These are phyloP conservation scores for Drosophila equinoxialis DNA, from an alignment of 1,140 invertebrate species.

Conservation along the genomic window DNA sequence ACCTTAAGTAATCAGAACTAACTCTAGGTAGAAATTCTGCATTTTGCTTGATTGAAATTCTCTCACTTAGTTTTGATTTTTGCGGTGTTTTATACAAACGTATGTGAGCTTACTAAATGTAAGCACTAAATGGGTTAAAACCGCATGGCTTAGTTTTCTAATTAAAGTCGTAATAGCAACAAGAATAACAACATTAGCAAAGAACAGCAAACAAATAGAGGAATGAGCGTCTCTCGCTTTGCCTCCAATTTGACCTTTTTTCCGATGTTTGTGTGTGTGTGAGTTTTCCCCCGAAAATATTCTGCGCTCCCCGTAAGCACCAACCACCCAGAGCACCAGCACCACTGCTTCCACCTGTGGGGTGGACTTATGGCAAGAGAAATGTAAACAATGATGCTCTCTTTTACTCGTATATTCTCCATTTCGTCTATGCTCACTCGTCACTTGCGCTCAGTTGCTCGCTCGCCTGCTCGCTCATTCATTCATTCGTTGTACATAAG, in stretches of 20 bases:
- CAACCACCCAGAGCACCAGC: background rate
- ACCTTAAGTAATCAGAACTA: no score
- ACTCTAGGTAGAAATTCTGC: background rate
- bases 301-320: slow-evolving; percentile 15
- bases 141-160: slow-evolving; percentile 64
- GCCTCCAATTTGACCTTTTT: slow-evolving; percentile 74
- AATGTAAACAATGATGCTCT: slow-evolving; percentile 31
- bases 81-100: background rate
- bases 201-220: slow-evolving; percentile 60
- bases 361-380: slow-evolving; percentile 19
- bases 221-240: slow-evolving; percentile 13
- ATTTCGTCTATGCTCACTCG: slow-evolving; percentile 70
- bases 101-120: slow-evolving; percentile 44
- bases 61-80: background rate
- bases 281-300: slow-evolving; percentile 8
- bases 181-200: slow-evolving; percentile 57
- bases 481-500: slow-evolving; percentile 29
- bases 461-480: slow-evolving; percentile 47
- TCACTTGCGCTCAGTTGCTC: slow-evolving; percentile 43
- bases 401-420: slow-evolving; percentile 15
- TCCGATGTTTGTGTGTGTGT: no score
- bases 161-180: slow-evolving; percentile 55
- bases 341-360: slow-evolving; percentile 30
- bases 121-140: slow-evolving; percentile 50
- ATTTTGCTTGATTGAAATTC: background rate